phyloP scores from a whole-genome alignment of 2,113 vertebrate genomes.

The Mesembrinibis cayennensis region DNA sequence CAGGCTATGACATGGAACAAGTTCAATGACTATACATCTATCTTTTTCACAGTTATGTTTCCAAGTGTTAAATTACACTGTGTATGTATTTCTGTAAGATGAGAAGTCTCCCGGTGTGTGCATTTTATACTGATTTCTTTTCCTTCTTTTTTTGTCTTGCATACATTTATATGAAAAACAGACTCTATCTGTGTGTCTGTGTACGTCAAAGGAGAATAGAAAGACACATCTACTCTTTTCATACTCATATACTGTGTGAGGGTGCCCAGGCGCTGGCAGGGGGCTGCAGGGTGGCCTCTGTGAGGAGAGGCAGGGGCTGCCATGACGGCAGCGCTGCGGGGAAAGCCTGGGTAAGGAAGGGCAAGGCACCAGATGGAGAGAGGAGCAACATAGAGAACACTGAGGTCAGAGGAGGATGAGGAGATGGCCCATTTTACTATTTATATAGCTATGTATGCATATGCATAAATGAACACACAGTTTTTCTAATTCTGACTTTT shows the following conservation, averaged over 20 bases:
- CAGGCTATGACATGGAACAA: not conserved
- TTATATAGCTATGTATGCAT: not conserved
- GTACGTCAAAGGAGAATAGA: not conserved
- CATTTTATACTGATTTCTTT: not conserved
- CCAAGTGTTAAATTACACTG: not conserved
- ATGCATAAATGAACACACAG: not conserved
- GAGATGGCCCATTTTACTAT: not conserved
- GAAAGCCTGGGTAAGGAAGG: not conserved
- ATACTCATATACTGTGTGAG: rapidly evolving
- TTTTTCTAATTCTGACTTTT: not conserved
- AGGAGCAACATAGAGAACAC: not conserved
- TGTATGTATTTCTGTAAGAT: not conserved
- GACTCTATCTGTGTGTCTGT: not conserved
- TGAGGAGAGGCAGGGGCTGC: rapidly evolving
- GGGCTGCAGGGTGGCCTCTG: rapidly evolving
- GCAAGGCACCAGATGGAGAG: rapidly evolving
- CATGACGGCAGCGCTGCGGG: rapidly evolving
- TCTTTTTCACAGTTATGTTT: not conserved
- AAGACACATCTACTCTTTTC: not conserved
- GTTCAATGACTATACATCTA: not conserved
- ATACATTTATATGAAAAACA: not conserved
- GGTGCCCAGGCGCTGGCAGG: not conserved
- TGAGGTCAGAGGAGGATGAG: rapidly evolving
- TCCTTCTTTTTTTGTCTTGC: not conserved
- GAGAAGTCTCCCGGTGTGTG: not conserved